Percentiles rank a stretch among this genome's conserved stretches.
These are phyloP conservation scores for Ptilonorhynchus violaceus DNA, from an alignment of 2,113 vertebrate species.

Conservation along the genomic window DNA sequence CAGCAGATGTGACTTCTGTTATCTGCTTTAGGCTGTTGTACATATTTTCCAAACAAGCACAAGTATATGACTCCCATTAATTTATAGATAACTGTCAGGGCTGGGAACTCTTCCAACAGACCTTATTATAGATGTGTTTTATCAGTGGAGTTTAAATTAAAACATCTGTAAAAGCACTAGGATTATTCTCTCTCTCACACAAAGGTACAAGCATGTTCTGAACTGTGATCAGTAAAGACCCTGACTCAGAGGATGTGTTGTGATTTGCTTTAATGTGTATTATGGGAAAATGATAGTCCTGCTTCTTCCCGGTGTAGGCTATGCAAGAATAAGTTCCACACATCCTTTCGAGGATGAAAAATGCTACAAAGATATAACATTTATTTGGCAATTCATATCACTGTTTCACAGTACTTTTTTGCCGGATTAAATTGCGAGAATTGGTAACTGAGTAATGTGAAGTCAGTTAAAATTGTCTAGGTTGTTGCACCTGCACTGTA, in stretches of 20 bases:
- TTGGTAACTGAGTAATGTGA: neutral
- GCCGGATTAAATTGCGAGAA: neutral
- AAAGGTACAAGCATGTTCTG: neutral
- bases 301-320: neutral
- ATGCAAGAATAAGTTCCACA: neutral
- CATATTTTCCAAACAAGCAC: neutral
- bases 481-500: neutral
- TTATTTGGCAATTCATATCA: neutral
- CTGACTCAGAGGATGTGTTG: neutral
- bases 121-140: slow-evolving; percentile 47
- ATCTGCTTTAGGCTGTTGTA: neutral
- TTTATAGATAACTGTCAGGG: slow-evolving; percentile 38
- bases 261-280: neutral
- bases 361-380: neutral
- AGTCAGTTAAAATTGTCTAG: neutral
- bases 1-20: neutral
- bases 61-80: slow-evolving; percentile 14
- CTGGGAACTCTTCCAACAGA: slow-evolving; percentile 41
- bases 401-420: neutral
- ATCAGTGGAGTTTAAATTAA: slow-evolving; percentile 44
- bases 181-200: neutral
- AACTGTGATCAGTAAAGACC: neutral
- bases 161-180: slow-evolving; percentile 21
- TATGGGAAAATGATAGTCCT: neutral
- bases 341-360: neutral